Evolutionary conservation across 2,797 vertebrate species (phyloP).

Genomic region (Discoglossus pictus): DNA sequence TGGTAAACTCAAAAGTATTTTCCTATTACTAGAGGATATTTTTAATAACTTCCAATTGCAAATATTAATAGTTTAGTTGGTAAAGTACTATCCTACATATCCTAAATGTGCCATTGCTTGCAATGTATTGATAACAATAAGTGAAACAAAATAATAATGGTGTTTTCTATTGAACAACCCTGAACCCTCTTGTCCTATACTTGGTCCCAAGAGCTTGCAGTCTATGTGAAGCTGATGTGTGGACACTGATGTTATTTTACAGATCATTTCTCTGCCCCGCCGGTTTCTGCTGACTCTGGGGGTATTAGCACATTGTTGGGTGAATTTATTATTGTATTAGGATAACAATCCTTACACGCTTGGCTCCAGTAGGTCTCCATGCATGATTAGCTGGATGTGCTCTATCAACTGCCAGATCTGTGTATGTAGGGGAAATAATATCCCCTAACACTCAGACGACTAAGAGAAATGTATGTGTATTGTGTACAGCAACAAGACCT

Average conservation of each 20-base stretch:
- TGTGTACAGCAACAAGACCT: no score
- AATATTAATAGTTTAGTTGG: no score
- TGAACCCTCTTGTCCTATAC: no score
- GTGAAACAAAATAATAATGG: no score
- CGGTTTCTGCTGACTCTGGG: slow-evolving; percentile 10
- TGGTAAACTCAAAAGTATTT: no score
- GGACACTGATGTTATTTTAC: neutral
- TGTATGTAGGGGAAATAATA: slow-evolving; percentile 1
- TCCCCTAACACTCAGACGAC: neutral
- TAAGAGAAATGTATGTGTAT: neutral
- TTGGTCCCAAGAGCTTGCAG: no score
- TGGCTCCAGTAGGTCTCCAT: neutral
- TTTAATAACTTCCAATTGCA: no score
- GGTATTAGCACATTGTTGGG: neutral
- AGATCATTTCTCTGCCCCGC: neutral
- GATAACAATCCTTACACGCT: neutral
- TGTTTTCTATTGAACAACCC: no score
- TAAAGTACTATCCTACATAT: no score
- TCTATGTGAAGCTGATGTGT: neutral
- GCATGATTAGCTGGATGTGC: neutral
- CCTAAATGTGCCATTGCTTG: no score
- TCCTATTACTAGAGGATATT: no score
- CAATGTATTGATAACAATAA: no score
- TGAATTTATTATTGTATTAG: neutral
- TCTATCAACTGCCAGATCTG: slow-evolving; percentile 12